A percentile compares a stretch with the other conserved stretches of the same genome.
These are phyloP conservation scores for Chionis minor DNA, from an alignment of 2,113 vertebrate species.

Conservation along the genomic window DNA sequence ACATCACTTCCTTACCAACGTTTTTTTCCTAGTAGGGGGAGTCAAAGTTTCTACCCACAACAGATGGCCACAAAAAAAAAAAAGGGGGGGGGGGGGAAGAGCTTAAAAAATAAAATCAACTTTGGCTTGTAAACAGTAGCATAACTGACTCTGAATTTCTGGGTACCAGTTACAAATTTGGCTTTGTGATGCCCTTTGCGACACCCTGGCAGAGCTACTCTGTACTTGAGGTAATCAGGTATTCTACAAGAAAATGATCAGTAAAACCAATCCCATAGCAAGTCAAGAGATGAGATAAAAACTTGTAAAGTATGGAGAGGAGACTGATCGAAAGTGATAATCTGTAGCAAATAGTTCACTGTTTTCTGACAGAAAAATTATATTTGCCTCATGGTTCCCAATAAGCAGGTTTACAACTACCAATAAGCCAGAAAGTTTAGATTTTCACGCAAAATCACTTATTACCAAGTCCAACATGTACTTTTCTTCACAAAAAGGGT, in stretches of 20 bases:
- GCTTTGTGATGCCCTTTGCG: rapidly evolving
- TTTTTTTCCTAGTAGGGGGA: not conserved
- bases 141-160: not conserved
- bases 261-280: not conserved
- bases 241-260: not conserved
- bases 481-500: not conserved
- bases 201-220: not conserved
- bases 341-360: not conserved
- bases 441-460: not conserved
- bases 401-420: not conserved
- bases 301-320: not conserved
- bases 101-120: not conserved
- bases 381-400: not conserved
- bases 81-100: rapidly evolving
- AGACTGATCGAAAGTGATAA: not conserved
- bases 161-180: not conserved
- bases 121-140: not conserved
- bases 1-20: not conserved
- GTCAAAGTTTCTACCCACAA: not conserved
- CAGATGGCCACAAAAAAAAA: not conserved
- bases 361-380: not conserved
- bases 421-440: not conserved
- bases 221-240: not conserved
- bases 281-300: not conserved
- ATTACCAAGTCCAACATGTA: rapidly evolving